Evolutionary conservation across 2,113 vertebrate species (phyloP).

Genomic region (Microcebus ravelobensis): DNA sequence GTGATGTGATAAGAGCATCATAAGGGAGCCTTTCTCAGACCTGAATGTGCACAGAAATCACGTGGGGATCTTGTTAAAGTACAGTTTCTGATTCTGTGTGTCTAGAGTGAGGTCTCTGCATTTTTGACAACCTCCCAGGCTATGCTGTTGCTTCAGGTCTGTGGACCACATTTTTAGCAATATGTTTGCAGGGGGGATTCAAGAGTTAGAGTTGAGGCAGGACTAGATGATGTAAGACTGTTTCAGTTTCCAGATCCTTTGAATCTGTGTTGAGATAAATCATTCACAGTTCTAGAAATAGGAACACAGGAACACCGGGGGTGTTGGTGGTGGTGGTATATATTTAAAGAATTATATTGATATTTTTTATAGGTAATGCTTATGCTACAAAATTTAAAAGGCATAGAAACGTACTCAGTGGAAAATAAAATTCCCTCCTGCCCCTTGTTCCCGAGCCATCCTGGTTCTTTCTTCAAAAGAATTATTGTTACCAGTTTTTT

Average conservation of each 20-base stretch:
- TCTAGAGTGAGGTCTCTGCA: background rate
- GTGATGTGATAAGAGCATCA: background rate
- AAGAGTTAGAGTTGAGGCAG: background rate
- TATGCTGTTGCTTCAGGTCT: background rate
- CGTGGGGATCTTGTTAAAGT: background rate
- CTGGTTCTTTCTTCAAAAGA: background rate
- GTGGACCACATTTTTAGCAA: background rate
- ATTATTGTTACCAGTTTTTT: background rate
- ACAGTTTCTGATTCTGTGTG: background rate
- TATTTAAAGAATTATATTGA: background rate
- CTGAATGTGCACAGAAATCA: background rate
- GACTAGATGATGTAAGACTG: background rate
- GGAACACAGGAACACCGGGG: background rate
- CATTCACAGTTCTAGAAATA: background rate
- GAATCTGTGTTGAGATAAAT: background rate
- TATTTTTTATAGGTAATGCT: background rate
- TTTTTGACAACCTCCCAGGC: background rate
- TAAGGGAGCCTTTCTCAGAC: background rate
- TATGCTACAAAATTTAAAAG: conserved; percentile 34
- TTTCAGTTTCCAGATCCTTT: background rate
- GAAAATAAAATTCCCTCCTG: background rate
- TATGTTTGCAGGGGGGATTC: background rate
- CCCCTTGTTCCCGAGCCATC: background rate
- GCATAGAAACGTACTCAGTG: background rate
- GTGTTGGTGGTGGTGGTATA: background rate